phyloP scores from a whole-genome alignment of 1,140 invertebrate genomes.

The Bombus pyrosoma region DNA sequence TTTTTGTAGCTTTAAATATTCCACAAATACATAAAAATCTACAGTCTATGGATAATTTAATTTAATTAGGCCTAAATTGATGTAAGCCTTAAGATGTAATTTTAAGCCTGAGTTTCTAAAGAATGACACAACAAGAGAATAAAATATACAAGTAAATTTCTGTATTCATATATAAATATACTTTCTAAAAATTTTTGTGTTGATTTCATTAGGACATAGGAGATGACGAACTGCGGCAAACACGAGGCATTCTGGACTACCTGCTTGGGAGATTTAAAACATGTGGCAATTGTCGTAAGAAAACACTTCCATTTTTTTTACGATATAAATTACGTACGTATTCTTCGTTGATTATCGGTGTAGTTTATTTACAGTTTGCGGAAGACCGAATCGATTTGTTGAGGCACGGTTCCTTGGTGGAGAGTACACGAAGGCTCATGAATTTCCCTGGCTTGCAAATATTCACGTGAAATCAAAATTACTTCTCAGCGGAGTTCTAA shows the following conservation, averaged over 20 bases:
- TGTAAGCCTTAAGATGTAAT: no score
- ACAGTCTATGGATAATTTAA: no score
- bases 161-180: neutral
- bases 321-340: no score
- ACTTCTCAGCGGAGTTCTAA: slow-evolving; percentile 80
- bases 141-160: neutral
- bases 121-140: no score
- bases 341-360: no score
- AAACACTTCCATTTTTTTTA: neutral
- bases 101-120: no score
- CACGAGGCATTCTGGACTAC: slow-evolving; percentile 72
- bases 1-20: no score
- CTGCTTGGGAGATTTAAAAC: slow-evolving; percentile 72
- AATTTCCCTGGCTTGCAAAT: slow-evolving; percentile 84
- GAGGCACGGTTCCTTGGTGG: slow-evolving; percentile 79
- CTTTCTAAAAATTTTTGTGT: neutral
- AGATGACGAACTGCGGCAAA: slow-evolving; percentile 45
- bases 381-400: slow-evolving; percentile 73
- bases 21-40: neutral
- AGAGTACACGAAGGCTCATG: slow-evolving; percentile 79
- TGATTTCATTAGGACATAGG: slow-evolving; percentile 6
- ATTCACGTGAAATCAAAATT: slow-evolving; percentile 74
- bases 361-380: slow-evolving; percentile 69
- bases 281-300: slow-evolving; percentile 77
- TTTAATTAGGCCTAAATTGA: no score